A percentile compares a stretch with the other conserved stretches of the same genome.
phyloP scores from a whole-genome alignment of 2,888 invertebrate genomes.

The Eilema depressum region DNA sequence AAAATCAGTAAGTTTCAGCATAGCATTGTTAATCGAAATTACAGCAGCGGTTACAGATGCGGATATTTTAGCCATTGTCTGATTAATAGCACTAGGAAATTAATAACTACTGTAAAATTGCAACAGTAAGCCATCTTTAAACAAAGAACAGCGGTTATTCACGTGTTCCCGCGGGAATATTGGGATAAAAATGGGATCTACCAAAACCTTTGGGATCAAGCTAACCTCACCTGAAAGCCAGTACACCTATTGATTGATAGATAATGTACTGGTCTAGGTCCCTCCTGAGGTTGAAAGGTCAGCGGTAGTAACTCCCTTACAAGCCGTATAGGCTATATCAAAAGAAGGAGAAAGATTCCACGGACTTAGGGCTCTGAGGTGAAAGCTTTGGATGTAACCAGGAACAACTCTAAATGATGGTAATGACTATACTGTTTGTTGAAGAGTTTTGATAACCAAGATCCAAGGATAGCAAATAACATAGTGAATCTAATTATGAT shows the following conservation, averaged over 20 bases:
- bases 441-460: background rate
- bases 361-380: no score
- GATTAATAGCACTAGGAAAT: background rate
- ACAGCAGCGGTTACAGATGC: background rate
- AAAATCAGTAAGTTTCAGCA: conserved; percentile 6
- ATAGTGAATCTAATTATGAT: background rate
- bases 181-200: no score
- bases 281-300: background rate
- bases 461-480: background rate
- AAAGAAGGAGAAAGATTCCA: background rate
- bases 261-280: background rate
- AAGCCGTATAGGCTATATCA: background rate
- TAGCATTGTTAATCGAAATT: background rate
- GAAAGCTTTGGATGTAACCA: no score
- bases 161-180: no score
- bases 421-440: background rate
- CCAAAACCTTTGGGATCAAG: no score
- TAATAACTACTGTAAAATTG: background rate
- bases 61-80: background rate
- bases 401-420: no score
- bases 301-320: background rate
- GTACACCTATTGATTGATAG: no score
- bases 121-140: background rate
- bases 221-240: no score
- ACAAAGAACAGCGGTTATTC: background rate